Conservation (phyloP, 2,797 vertebrate species). For the Tenualosa thibaudeaui region DNA sequence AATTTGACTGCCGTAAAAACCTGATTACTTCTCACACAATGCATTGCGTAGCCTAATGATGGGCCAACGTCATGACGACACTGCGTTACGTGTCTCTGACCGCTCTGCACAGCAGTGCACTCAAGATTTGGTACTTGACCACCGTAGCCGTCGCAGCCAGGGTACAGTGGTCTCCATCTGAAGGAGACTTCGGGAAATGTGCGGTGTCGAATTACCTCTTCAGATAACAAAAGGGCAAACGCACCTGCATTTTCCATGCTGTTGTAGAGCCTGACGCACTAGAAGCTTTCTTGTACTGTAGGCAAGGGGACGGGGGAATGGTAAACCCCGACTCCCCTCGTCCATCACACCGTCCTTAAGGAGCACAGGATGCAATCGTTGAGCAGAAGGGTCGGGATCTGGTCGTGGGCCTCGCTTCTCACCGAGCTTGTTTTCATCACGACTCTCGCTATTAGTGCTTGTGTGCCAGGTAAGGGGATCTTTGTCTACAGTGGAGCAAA, state of each 20-base stretch:
- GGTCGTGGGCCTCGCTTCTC: constrained; percentile 61
- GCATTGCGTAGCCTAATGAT: not conserved
- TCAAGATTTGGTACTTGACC: not conserved
- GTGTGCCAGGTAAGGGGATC: constrained; percentile 59
- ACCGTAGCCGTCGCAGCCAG: not conserved
- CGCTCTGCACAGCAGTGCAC: not conserved
- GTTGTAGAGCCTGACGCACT: not conserved
- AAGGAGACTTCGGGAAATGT: constrained; percentile 21
- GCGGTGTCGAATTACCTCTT: constrained; percentile 17
- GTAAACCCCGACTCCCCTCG: constrained; percentile 50
- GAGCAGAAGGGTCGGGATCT: constrained; percentile 48
- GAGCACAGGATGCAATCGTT: constrained; percentile 51
- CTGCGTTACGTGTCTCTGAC: constrained; percentile 27
- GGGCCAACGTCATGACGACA: constrained; percentile 51
- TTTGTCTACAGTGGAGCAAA: not conserved
- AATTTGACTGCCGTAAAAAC: not conserved
- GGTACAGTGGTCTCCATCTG: constrained; percentile 13
- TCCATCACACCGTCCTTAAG: constrained; percentile 43
- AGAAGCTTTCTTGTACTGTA: not conserved
- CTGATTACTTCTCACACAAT: not conserved
- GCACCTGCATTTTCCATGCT: not conserved
- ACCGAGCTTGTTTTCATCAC: constrained; percentile 60
- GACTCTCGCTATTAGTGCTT: constrained; percentile 60
- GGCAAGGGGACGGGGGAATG: constrained; percentile 65
- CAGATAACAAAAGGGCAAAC: not conserved